phyloP scores from a whole-genome alignment of 1,140 invertebrate species.

The Pemphigus obesinymphae region DNA sequence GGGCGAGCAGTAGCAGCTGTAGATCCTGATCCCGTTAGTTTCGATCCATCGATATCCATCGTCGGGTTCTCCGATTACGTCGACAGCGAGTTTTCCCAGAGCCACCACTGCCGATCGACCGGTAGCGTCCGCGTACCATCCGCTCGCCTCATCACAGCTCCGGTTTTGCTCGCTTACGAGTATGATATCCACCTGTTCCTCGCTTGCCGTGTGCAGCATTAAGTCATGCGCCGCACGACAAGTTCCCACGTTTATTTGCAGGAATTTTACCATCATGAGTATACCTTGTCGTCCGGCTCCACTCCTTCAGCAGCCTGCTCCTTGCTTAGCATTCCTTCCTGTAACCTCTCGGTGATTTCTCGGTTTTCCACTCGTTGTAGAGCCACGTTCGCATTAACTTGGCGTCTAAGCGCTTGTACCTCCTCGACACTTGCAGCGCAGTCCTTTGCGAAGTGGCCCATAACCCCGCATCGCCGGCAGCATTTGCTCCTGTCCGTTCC shows the following conservation, averaged over 20 bases:
- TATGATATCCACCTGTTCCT: fast-evolving
- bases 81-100: neutral
- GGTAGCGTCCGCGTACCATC: neutral
- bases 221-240: neutral
- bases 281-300: too few relatives aligned
- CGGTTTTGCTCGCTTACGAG: neutral
- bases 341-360: neutral
- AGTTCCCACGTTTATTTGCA: neutral
- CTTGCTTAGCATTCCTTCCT: too few relatives aligned
- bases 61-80: neutral
- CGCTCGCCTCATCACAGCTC: too few relatives aligned
- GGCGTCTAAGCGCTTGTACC: too few relatives aligned
- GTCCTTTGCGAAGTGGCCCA: neutral
- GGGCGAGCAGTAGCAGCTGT: conserved; percentile 5
- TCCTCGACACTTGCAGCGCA: neutral
- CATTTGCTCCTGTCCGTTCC: neutral
- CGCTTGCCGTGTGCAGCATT: fast-evolving
- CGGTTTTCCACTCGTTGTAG: neutral
- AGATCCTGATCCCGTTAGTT: neutral
- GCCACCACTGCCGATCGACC: neutral
- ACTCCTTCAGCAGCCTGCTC: too few relatives aligned
- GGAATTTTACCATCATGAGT: neutral
- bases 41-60: neutral
- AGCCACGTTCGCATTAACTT: too few relatives aligned
- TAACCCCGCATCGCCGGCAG: neutral